A percentile compares a stretch with the other conserved stretches of the same genome.
Conservation (phyloP, 2,113 vertebrate genomes). For the Macrotis lagotis region DNA sequence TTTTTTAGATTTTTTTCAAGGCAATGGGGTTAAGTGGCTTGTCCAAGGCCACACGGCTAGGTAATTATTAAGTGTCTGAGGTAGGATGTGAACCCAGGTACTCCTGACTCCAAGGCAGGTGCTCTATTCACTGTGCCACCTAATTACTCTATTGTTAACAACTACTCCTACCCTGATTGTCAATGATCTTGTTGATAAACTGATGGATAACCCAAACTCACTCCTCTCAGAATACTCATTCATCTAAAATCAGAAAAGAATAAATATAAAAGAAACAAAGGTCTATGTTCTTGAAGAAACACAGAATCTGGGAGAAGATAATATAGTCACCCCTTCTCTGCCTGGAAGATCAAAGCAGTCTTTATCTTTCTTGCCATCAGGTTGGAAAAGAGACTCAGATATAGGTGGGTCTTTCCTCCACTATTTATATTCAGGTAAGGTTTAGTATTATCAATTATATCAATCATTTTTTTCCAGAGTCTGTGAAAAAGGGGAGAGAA, state of each 20-base stretch:
- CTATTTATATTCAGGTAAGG: neutral
- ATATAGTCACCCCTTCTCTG: neutral
- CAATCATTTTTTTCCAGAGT: neutral
- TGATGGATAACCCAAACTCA: neutral
- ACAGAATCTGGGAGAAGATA: neutral
- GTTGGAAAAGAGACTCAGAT: neutral
- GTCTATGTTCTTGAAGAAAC: neutral
- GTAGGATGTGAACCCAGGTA: too few relatives aligned
- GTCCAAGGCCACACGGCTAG: too few relatives aligned
- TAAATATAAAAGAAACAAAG: neutral
- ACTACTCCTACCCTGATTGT: neutral
- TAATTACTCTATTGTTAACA: neutral
- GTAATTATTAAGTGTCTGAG: too few relatives aligned
- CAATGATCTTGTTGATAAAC: neutral
- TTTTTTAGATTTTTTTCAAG: too few relatives aligned
- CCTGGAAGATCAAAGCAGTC: neutral
- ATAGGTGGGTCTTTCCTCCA: neutral
- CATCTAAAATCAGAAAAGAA: neutral
- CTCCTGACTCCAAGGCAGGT: too few relatives aligned
- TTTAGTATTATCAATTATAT: neutral
- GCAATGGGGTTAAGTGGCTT: too few relatives aligned
- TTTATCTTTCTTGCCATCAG: neutral
- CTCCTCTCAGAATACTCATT: neutral
- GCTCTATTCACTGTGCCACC: too few relatives aligned
- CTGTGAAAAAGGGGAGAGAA: neutral